Base-by-base conservation (phyloP, 2,888 invertebrate genomes). In the Nesidiocoris tenuis region DNA sequence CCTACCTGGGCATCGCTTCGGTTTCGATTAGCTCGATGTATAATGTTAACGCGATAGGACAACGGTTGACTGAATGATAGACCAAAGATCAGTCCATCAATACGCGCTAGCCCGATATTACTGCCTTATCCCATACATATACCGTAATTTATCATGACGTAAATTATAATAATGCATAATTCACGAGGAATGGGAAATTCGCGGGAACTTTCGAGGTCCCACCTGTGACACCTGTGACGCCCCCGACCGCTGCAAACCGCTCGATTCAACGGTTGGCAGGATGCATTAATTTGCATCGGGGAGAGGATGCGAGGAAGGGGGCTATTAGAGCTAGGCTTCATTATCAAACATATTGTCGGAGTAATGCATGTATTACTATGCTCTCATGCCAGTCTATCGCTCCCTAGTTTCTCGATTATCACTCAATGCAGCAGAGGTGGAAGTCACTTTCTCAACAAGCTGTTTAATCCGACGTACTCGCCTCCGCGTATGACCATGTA, bases 301-400 rank as follows among this genome's bases (percentile, higher is more conserved):
- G 39, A 39, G 39, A 39, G 5, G 39, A 39, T 39, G 39, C 39
- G 39, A 39, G 39, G 39, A 39, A 39, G 39, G 39, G n/a, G 39
- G 39, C 39, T 12, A 12, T 39, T 39, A 39, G 39, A 59, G 59
- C 59, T 39, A 12, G 12, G 59, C 17, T 59, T 59, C 59, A 59
- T 59, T 59, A 59, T 59, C 59, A 59, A 59, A 59, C 59, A 59
- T 59, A 59, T 59, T 59, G 59, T 59, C 59, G 19, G n/a, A 59
- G 59, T 59, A 59, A 59, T 59, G 19, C 59, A 59, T 59, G 17
- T 19, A 59, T 59, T 59, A 59, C 59, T 39, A n/a, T 9, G 59
- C 59, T 59, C 16, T 7, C 54, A 59, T 5, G 19, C 59, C 59
- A 59, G 19, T n/a, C 19, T 5, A n/a, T 19, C n/a, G 59, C 59